These are phyloP conservation scores for Elegia similella DNA, from an alignment of 2,888 invertebrate species.

Conservation along the genomic window DNA sequence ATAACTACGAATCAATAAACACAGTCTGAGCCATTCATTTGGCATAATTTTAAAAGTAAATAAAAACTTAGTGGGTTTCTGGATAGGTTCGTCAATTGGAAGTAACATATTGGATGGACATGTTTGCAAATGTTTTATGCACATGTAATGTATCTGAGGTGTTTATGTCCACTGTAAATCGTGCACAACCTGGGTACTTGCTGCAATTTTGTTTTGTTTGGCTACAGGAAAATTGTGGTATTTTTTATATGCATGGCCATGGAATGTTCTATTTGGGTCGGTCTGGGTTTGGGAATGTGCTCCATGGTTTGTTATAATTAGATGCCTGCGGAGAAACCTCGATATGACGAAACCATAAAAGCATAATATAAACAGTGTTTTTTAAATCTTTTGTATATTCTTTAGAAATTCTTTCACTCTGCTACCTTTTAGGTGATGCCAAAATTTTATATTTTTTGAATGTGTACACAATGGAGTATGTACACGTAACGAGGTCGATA, in stretches of 20 bases:
- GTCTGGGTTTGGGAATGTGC: constrained; percentile 34
- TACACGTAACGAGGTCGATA: constrained; percentile 27
- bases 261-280: constrained; percentile 54
- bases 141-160: constrained; percentile 45
- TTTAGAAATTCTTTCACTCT: constrained; percentile 24
- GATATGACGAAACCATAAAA: constrained; percentile 35
- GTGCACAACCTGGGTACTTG: constrained; percentile 67
- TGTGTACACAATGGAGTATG: constrained; percentile 34
- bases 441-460: constrained; percentile 16
- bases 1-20: constrained; percentile 26
- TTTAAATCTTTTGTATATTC: constrained; percentile 26
- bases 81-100: constrained; percentile 48
- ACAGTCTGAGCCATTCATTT: constrained; percentile 1
- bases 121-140: constrained; percentile 36
- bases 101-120: constrained; percentile 56
- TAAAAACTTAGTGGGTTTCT: constrained; percentile 18
- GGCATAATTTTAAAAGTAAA: neutral
- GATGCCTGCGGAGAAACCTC: constrained; percentile 50
- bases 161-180: constrained; percentile 67
- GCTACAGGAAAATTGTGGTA: constrained; percentile 61
- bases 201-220: constrained; percentile 59
- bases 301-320: constrained; percentile 43
- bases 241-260: constrained; percentile 72
- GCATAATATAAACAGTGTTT: constrained; percentile 23
- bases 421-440: constrained; percentile 17